These are phyloP conservation scores for Clytia hemisphaerica DNA, from an alignment of 30 jellyfish, hydroid and myxozoan species.

Conservation along the genomic window DNA sequence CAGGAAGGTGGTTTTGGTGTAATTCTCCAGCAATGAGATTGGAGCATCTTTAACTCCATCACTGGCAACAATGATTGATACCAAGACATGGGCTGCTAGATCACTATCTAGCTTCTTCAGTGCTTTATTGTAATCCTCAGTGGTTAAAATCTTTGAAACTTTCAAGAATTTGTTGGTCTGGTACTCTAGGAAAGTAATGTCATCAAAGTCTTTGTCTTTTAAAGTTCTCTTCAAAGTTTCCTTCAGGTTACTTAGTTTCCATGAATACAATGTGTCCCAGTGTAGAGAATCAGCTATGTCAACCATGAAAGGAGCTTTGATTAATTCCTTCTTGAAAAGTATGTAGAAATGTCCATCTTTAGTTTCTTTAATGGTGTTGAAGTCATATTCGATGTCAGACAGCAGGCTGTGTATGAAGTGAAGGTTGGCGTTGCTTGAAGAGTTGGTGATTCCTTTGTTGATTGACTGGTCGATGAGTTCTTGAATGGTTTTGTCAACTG, in stretches of 20 bases:
- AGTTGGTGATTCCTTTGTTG: no score
- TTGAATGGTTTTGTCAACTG: no score
- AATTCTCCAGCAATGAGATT: constrained; percentile 17
- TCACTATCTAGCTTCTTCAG: background rate
- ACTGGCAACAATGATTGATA: constrained; percentile 29
- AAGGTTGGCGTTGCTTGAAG: no score
- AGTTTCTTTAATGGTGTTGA: no score
- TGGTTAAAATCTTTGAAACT: constrained; percentile 23
- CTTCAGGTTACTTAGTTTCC: constrained; percentile 35
- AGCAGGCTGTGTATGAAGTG: no score
- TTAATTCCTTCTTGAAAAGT: constrained; percentile 13
- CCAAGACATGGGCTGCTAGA: constrained; percentile 31
- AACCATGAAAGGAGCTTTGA: constrained; percentile 42
- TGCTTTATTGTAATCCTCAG: constrained; percentile 24
- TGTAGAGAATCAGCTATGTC: constrained; percentile 40
- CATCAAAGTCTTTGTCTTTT: constrained; percentile 21
- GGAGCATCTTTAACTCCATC: constrained; percentile 48
- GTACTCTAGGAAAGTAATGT: no score
- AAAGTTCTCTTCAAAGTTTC: constrained; percentile 5
- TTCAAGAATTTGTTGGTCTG: constrained; percentile 16
- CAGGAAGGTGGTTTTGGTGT: constrained; percentile 23
- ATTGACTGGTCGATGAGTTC: no score
- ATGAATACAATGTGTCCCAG: constrained; percentile 42
- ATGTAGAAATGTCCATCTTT: no score
- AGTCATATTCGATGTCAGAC: no score